phyloP scores from a whole-genome alignment of 2,113 vertebrate genomes.

The Brachypteracias leptosomus region DNA sequence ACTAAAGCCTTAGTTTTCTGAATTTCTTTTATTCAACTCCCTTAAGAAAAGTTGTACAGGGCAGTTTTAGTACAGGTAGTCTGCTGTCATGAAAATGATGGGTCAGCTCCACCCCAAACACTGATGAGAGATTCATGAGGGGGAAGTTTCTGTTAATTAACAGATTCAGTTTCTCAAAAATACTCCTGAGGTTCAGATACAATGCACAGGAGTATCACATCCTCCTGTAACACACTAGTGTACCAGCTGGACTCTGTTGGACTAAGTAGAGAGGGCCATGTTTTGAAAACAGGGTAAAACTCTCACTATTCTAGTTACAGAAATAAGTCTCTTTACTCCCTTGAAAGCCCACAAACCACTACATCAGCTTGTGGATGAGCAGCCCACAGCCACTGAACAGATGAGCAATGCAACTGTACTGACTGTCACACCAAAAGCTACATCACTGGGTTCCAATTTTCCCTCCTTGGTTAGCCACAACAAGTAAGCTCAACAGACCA shows the following conservation, averaged over 20 bases:
- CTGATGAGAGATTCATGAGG: background rate
- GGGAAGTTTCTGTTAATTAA: background rate
- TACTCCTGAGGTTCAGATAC: background rate
- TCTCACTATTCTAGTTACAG: background rate
- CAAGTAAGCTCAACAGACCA: background rate
- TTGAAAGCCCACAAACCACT: background rate
- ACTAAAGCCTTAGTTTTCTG: background rate
- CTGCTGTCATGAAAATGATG: background rate
- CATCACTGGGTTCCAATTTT: background rate
- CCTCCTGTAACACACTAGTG: background rate
- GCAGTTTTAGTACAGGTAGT: background rate
- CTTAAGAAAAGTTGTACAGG: background rate
- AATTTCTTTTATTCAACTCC: background rate
- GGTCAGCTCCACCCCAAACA: background rate
- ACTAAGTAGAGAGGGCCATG: background rate
- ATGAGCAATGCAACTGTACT: background rate
- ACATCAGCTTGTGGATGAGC: background rate
- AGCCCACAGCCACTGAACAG: background rate
- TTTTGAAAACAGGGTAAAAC: background rate
- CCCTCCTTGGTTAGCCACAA: background rate
- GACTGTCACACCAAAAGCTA: background rate
- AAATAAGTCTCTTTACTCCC: background rate
- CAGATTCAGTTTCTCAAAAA: background rate
- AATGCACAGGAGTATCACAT: background rate
- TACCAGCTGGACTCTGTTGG: background rate